These are phyloP conservation scores for Nyctibius grandis DNA, from an alignment of 2,797 vertebrate species.

Conservation along the genomic window DNA sequence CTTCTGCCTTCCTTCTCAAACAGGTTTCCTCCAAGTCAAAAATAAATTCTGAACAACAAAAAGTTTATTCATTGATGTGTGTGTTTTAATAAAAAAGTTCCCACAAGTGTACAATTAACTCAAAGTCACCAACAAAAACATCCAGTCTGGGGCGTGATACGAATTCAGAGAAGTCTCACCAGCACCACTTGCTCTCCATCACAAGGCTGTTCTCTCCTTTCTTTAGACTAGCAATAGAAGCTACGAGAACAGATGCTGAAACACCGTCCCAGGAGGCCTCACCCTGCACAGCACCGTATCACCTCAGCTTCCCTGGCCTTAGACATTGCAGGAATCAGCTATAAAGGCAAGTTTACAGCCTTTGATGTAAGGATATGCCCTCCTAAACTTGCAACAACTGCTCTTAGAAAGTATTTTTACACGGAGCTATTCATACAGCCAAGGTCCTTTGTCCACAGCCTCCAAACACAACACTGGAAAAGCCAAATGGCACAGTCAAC, in stretches of 20 bases:
- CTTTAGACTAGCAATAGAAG: not conserved
- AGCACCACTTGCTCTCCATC: not conserved
- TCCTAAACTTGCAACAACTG: not conserved
- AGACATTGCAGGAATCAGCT: not conserved
- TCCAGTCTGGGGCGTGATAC: not conserved
- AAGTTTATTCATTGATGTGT: not conserved
- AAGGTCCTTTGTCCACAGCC: not conserved
- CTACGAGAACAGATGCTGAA: not conserved
- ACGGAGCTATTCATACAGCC: not conserved
- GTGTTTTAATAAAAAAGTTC: not conserved
- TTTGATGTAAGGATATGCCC: not conserved
- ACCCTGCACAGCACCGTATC: not conserved
- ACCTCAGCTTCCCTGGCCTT: not conserved
- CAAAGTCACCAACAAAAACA: not conserved
- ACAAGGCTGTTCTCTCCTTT: not conserved
- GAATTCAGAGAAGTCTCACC: not conserved
- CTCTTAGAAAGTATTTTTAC: not conserved
- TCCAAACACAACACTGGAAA: not conserved
- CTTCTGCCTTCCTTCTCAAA: not conserved
- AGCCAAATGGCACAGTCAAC: not conserved
- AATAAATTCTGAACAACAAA: not conserved
- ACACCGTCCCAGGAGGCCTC: not conserved
- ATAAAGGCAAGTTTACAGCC: not conserved
- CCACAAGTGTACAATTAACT: not conserved
- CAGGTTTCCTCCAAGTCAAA: not conserved